Percentiles rank a stretch among this genome's conserved stretches.
Conservation (phyloP, 2,888 invertebrate genomes). For the Macaria notata region DNA sequence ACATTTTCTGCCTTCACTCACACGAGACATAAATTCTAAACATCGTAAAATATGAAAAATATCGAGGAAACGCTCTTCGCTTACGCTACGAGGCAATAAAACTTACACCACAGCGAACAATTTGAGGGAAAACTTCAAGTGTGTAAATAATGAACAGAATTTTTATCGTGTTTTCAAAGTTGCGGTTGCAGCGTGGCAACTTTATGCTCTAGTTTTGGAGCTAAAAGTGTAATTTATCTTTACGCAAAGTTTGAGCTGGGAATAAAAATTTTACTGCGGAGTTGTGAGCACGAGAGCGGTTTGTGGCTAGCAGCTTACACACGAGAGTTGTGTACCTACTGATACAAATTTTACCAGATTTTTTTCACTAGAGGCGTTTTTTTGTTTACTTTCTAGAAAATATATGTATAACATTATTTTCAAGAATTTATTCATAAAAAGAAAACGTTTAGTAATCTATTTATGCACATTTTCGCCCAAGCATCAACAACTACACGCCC, state of each 20-base stretch:
- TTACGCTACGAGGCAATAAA: slow-evolving; percentile 48
- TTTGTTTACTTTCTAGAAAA: too few relatives aligned
- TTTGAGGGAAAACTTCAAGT: slow-evolving; percentile 45
- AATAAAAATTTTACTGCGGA: slow-evolving; percentile 8
- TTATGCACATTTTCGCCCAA: too few relatives aligned
- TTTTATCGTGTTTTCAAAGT: slow-evolving; percentile 29
- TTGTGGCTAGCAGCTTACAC: not conserved
- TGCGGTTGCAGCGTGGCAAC: slow-evolving; percentile 18
- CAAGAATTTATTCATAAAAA: too few relatives aligned
- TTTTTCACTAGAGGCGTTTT: too few relatives aligned
- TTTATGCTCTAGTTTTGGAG: slow-evolving; percentile 22
- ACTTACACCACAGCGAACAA: slow-evolving; percentile 46
- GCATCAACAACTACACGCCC: too few relatives aligned
- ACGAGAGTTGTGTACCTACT: not conserved
- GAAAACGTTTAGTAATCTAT: too few relatives aligned
- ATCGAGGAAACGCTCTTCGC: slow-evolving; percentile 48
- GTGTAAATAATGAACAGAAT: slow-evolving; percentile 31
- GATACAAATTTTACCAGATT: too few relatives aligned
- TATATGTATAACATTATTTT: too few relatives aligned
- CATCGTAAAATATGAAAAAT: slow-evolving; percentile 78
- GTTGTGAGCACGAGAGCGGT: not conserved
- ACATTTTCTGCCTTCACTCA: slow-evolving; percentile 35
- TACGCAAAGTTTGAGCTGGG: slow-evolving; percentile 10
- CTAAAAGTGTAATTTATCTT: slow-evolving; percentile 17
- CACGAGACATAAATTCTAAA: slow-evolving; percentile 69